Conservation (phyloP, 2,888 invertebrate genomes). For the Dilophus febrilis region DNA sequence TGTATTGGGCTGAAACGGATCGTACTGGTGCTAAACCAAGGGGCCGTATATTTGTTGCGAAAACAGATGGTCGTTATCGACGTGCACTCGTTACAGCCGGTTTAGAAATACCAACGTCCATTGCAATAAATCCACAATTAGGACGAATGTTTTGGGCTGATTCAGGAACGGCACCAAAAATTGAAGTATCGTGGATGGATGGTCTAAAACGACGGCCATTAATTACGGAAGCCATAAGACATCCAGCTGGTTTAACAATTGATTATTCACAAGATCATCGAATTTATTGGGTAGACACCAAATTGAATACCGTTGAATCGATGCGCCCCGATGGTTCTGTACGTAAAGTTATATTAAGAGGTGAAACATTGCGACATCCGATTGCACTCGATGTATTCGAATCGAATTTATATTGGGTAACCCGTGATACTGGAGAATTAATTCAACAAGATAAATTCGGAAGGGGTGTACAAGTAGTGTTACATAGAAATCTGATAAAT, state of each 20-base stretch:
- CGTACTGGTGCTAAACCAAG: constrained; percentile 54
- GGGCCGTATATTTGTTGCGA: constrained; percentile 72
- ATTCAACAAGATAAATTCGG: constrained; percentile 93
- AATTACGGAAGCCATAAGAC: constrained; percentile 63
- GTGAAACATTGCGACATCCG: constrained; percentile 61
- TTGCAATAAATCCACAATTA: constrained; percentile 71
- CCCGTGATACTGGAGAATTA: constrained; percentile 69
- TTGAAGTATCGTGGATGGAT: constrained; percentile 94
- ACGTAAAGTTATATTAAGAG: constrained; percentile 51
- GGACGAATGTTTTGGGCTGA: constrained; percentile 91
- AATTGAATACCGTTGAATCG: constrained; percentile 75
- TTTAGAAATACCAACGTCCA: constrained; percentile 71
- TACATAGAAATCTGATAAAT: constrained; percentile 69
- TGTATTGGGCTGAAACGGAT: constrained; percentile 87
- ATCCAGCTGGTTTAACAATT: constrained; percentile 78
- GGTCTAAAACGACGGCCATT: constrained; percentile 72
- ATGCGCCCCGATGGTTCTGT: constrained; percentile 67
- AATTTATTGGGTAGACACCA: constrained; percentile 92
- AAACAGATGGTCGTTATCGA: constrained; percentile 77
- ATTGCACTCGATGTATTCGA: constrained; percentile 87
- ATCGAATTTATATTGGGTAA: constrained; percentile 84
- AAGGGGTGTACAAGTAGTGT: constrained; percentile 67
- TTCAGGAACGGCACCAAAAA: constrained; percentile 77
- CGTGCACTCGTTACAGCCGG: constrained; percentile 61
- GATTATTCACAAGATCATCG: constrained; percentile 81